Percentiles rank a stretch among this genome's conserved stretches.
These are phyloP conservation scores for Nymphalis c-album DNA, from an alignment of 2,888 invertebrate genomes.

Conservation along the genomic window DNA sequence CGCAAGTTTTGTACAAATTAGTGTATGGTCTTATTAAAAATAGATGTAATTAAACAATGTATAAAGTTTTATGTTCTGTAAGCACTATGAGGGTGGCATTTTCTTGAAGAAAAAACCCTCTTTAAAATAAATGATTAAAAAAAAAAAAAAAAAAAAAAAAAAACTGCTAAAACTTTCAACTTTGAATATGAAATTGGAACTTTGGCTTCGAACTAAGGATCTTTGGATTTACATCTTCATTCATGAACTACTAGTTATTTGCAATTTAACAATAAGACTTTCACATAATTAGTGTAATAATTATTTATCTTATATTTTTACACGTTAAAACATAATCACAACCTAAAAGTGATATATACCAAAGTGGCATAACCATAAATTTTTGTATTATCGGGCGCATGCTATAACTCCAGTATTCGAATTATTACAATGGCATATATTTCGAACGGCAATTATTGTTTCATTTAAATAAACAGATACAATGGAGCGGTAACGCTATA, in stretches of 20 bases:
- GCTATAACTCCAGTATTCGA: slow-evolving; percentile 26
- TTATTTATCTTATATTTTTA: neutral
- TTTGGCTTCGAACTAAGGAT: no score
- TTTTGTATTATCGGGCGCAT: slow-evolving; percentile 25
- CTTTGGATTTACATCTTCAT: no score
- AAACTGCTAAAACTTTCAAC: no score
- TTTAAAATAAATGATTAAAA: no score
- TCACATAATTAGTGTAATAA: neutral
- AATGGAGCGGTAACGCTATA: slow-evolving; percentile 20
- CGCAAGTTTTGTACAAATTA: neutral
- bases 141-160: no score
- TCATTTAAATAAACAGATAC: slow-evolving; percentile 32
- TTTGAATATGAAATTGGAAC: no score
- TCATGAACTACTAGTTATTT: no score
- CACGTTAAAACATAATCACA: neutral
- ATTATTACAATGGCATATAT: slow-evolving; percentile 30
- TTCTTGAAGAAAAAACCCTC: neutral
- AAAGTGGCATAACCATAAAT: slow-evolving; percentile 25
- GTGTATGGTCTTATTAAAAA: neutral
- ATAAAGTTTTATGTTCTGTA: neutral
- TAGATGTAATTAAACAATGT: neutral
- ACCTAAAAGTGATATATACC: slow-evolving; percentile 9
- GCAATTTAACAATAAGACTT: neutral
- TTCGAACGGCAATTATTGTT: slow-evolving; percentile 31
- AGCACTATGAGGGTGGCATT: neutral